Evolutionary conservation across 2,797 vertebrate species (phyloP).

Genomic region (Coendou prehensilis): DNA sequence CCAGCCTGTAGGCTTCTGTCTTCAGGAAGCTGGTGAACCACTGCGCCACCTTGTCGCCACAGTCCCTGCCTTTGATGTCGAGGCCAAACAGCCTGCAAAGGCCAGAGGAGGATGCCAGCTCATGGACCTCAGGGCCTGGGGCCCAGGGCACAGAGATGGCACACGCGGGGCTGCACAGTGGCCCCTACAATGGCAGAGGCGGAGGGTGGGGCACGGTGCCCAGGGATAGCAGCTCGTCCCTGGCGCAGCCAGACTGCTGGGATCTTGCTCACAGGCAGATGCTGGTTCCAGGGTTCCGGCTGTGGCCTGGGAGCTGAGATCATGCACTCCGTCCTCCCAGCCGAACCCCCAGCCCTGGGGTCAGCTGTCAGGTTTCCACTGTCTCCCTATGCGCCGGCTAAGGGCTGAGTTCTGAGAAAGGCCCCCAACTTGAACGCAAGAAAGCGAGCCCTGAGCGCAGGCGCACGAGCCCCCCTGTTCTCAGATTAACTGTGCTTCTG

Average conservation of each 20-base stretch:
- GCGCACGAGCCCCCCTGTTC: neutral
- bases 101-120: slow-evolving; percentile 20
- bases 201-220: neutral
- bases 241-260: fast-evolving
- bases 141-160: neutral
- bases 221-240: too few relatives aligned
- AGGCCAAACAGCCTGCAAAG: slow-evolving; percentile 91
- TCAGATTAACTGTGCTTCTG: fast-evolving
- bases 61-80: slow-evolving; percentile 95
- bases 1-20: slow-evolving; percentile 91
- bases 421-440: neutral
- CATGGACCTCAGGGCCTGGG: neutral
- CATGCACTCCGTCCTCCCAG: neutral
- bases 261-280: neutral
- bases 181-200: neutral
- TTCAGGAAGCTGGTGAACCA: slow-evolving; percentile 94
- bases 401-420: neutral
- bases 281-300: too few relatives aligned
- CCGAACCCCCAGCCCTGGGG: neutral
- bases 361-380: neutral
- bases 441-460: neutral
- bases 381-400: neutral
- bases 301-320: neutral
- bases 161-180: fast-evolving
- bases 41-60: slow-evolving; percentile 92